phyloP scores from a whole-genome alignment of 2,888 invertebrate species.

The Polyommatus icarus region DNA sequence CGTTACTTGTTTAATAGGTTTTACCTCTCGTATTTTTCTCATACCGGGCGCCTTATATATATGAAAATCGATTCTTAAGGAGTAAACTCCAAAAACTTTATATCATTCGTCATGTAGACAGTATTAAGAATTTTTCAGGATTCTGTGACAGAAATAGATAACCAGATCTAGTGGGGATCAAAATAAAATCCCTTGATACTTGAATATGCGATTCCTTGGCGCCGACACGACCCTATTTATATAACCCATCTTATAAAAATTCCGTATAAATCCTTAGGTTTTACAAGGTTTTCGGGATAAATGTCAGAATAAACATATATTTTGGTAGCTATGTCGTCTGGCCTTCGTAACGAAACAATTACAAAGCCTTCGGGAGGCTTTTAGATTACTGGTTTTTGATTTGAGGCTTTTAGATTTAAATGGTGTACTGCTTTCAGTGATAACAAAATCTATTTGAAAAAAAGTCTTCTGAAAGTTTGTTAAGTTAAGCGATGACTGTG shows the following conservation, averaged over 20 bases:
- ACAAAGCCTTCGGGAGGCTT: not conserved
- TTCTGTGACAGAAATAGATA: not conserved
- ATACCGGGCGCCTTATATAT: too few species aligned
- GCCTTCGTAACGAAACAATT: not conserved
- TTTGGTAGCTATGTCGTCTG: not conserved
- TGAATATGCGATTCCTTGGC: slow-evolving; percentile 15
- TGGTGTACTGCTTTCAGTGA: not conserved
- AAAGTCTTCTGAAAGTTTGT: not conserved
- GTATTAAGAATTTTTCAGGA: not conserved
- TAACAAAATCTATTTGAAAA: not conserved
- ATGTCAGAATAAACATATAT: not conserved
- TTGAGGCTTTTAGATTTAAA: not conserved
- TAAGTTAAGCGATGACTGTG: too few species aligned
- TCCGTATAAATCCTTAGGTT: slow-evolving; percentile 2
- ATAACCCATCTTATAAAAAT: not conserved
- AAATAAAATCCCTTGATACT: slow-evolving; percentile 15
- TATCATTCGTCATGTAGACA: not conserved
- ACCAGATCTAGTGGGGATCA: not conserved
- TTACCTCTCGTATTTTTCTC: too few species aligned
- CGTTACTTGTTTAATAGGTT: too few species aligned
- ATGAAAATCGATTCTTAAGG: too few species aligned
- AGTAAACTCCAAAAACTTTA: too few species aligned
- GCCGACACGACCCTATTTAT: slow-evolving; percentile 2
- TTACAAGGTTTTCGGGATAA: not conserved
- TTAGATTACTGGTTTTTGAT: too few species aligned